Evolutionary conservation across 2,888 invertebrate species (phyloP).

Genomic region (Nomada hirtipes): DNA sequence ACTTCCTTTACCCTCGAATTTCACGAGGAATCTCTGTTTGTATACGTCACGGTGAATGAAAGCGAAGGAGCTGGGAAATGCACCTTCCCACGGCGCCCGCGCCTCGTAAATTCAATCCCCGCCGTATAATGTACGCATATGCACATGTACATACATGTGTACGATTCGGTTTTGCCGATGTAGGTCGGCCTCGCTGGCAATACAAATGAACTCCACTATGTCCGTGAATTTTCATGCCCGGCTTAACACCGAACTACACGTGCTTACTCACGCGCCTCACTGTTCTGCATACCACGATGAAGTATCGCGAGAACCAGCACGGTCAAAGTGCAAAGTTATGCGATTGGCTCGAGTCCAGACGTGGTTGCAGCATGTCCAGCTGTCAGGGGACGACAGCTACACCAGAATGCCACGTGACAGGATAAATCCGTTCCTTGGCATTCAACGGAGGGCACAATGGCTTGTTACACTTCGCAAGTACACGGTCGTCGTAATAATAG

Average conservation of each 20-base stretch:
- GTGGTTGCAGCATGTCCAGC: constrained; percentile 49
- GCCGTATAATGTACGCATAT: background rate
- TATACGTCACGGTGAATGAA: background rate
- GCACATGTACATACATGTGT: constrained; percentile 2
- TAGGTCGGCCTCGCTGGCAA: background rate
- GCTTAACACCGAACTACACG: constrained; percentile 38
- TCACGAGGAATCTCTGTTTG: background rate
- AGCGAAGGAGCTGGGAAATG: constrained; percentile 5
- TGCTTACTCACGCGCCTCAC: constrained; percentile 29
- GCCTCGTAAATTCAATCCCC: constrained; percentile 55
- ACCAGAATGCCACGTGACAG: constrained; percentile 63
- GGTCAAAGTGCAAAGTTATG: constrained; percentile 61
- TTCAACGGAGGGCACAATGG: constrained; percentile 41
- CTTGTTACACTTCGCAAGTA: constrained; percentile 52
- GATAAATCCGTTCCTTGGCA: constrained; percentile 58
- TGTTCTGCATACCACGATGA: constrained; percentile 43
- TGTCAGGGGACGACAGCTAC: constrained; percentile 61
- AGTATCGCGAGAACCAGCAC: constrained; percentile 51
- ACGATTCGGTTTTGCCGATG: constrained; percentile 46
- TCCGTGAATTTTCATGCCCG: constrained; percentile 29
- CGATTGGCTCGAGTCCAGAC: constrained; percentile 60
- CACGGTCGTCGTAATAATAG: constrained; percentile 41
- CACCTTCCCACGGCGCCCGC: constrained; percentile 68
- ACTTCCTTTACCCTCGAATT: background rate
- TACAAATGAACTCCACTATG: too few relatives aligned